Base-by-base conservation (phyloP, 2,797 vertebrate species). In the Pangasius sanitwongsei region DNA sequence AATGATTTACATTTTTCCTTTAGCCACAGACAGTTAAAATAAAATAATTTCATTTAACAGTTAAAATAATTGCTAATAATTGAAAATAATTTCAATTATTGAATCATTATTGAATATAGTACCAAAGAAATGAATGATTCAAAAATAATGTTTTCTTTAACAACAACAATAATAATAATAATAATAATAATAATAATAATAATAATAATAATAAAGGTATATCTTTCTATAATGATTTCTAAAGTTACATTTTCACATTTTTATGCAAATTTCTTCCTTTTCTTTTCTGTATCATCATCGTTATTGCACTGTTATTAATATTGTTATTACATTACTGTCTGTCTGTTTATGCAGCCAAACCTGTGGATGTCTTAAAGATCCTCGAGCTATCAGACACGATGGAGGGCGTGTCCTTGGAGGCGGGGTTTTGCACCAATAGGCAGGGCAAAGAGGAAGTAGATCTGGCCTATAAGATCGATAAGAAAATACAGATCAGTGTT, bases 401-500 rank as follows among this genome's bases (percentile, higher is more conserved):
- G 94, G 95, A 96, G 25, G 97, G 97, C 0, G 89, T 98, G 87
- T 94, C 97, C 0, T 48, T 97, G 88, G 96, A 95, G 69, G 94
- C 97, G 0, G 98, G 98, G 18, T 93, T 98, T 67, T 98, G 98
- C 85, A 95, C 94, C 31, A 96, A 94, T 87, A 94, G 97, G 85
- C 92, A 85, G 11, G 97, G 94, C 53, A 50, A 90, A 18, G 95
- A 96, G 11, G 95, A 95, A 85, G 95, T 96, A 0, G 97, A 98
- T 90, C 94, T 97, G 1, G 96, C 98, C 25, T 97, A 96, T 91
- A 95, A 94, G 55, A 95, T 98, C 69, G 93, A 96, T 91, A 97
- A 95, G 89, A 94, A 96, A 93, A 97, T 96, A 69, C 95, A 94
- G 12, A 94, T 97, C 61, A 97, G 96, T 0, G 94, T 94, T 0